Evolutionary conservation across 2,113 vertebrate species (phyloP), one percentile per base, ranked within the genome.

Genomic region (Rutilus rutilus): DNA sequence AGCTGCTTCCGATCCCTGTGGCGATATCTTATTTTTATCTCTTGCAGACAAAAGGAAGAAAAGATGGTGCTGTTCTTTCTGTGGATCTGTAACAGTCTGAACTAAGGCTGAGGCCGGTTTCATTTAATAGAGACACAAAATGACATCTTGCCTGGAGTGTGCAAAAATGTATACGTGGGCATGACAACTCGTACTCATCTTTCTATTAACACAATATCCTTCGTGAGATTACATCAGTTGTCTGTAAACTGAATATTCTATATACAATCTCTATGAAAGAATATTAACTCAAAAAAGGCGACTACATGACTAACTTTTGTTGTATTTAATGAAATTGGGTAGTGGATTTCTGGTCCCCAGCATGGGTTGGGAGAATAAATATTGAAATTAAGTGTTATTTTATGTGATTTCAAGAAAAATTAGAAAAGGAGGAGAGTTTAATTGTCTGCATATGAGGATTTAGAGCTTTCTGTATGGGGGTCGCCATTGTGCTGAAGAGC

Each of bases 11-110:
- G 25, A 65, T 78, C 75, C 47, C 62, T 77, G 7, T 21, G 57
- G 75, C 75, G 11, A 77, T 57, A 50, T 67, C 64, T 78, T 79
- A 69, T 65, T 78, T 85, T 57, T 36, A 79, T 79, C 45, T 27
- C 7, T 21, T 69, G 64, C 52, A 36, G 11, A 57, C 42, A 64
- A 67, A 36, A 60, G 86, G 88, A 75, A 54, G 64, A 69, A n/a
- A 74, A 45, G 23, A 47, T 45, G 39, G 71, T 25, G 42, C 71
- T 47, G 8, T 25, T 74, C 71, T 42, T 21, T n/a, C 9, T 74
- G 71, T 15, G 39, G n/a, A n/a, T 62, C 59, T 62, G 7, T 10
- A 62, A 62, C 52, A 19, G 15, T 54, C 17, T 54, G 52, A 54
- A 21, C 52, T 21, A 6, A 54, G 15, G 50, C 14, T 62, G n/a